These are phyloP conservation scores for Staurois parvus DNA, from an alignment of 2,797 vertebrate genomes.

Conservation along the genomic window DNA sequence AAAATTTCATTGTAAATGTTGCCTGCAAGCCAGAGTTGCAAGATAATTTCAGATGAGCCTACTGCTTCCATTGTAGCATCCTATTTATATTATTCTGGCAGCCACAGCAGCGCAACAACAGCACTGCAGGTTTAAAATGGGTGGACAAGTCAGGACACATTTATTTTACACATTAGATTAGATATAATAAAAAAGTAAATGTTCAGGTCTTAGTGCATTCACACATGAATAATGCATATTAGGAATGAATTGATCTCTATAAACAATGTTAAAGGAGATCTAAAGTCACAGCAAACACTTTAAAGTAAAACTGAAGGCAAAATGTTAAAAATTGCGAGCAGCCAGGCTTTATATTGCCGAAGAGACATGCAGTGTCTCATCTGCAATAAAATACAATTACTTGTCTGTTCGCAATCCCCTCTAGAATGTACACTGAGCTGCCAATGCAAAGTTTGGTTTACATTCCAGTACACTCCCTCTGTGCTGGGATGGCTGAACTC, in stretches of 20 bases:
- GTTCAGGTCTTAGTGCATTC: neutral
- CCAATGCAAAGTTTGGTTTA: no score
- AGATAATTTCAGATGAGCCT: conserved; percentile 30
- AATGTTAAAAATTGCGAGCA: no score
- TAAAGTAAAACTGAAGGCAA: no score
- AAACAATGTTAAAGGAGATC: neutral
- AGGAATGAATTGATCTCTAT: neutral
- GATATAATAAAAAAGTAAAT: neutral
- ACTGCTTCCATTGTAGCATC: conserved; percentile 25
- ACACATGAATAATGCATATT: neutral
- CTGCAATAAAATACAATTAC: no score
- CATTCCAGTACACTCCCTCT: no score
- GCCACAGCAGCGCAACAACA: neutral
- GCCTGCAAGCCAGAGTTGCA: conserved; percentile 4
- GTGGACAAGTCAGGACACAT: neutral
- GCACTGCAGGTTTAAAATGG: neutral
- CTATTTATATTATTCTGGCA: conserved; percentile 32
- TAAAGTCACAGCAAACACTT: no score
- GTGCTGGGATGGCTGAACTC: no score
- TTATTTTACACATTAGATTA: neutral
- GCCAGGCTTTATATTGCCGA: no score
- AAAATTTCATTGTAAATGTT: conserved; percentile 46
- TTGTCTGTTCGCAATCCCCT: no score
- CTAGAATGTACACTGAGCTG: no score
- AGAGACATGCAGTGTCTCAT: no score